Base-by-base conservation (phyloP, 2,888 invertebrate genomes). In the Lycia hirtaria region DNA sequence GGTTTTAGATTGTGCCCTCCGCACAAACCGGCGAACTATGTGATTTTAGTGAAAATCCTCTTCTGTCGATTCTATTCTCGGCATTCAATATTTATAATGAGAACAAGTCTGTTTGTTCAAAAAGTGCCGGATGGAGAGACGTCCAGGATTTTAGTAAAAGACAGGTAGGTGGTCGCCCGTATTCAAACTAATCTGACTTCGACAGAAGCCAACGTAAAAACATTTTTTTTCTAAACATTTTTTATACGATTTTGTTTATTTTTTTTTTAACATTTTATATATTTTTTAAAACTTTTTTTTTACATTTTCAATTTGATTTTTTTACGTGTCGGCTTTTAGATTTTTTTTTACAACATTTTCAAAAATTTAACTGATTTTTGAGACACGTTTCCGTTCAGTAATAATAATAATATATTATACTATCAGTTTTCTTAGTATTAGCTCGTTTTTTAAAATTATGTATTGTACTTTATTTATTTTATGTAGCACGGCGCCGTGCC, bases 391-490 rank as follows among this genome's bases (percentile, higher is more conserved):
- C n/a, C n/a, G 26, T 69, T 22, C 79, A 74, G 45, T 59, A 60
- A 50, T 50, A 52, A 50, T 50, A 52, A 55, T 55, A 60, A 57
- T 63, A 62, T 73, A 72, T 74, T 76, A 80, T 68, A 78, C 83
- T 85, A 85, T 85, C 79, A 86, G 86, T 89, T 87, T 87, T 86
- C 87, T 89, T 90, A 89, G 65, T 81, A 64, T 80, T 83, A 86
- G 83, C 76, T 76, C 68, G 76, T 81, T 82, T 79, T 81, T 77
- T 80, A 85, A 83, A 85, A 87, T 80, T 82, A 87, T 87, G 87
- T 86, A 89, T 90, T 90, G 90, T 89, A 90, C 90, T 90, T 85
- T 83, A 78, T 80, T 78, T 73, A 83, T 80, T 80, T 78, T 72
- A 83, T 80, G 79, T 78, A 80, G 81, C 78, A 80, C 75, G 82